These are phyloP conservation scores for Eupsittula cactorum DNA, from an alignment of 2,113 vertebrate genomes.

Conservation along the genomic window DNA sequence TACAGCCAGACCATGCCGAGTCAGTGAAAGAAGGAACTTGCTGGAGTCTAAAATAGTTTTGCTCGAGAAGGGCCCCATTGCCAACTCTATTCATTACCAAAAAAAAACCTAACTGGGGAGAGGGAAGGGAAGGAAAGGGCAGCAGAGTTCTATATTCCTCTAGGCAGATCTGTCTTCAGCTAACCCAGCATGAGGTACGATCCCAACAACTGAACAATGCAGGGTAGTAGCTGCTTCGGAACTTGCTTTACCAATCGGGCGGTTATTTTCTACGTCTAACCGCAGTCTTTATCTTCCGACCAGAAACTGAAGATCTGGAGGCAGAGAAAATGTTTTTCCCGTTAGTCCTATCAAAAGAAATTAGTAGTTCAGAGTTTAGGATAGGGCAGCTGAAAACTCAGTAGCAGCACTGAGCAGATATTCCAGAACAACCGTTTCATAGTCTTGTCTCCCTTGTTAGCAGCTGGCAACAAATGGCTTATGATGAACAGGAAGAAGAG, in stretches of 20 bases:
- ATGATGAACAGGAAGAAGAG: not conserved
- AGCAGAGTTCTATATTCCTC: slow-evolving; percentile 65
- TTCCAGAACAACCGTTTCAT: slow-evolving; percentile 13
- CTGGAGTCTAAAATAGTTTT: slow-evolving; percentile 71
- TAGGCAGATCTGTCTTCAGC: slow-evolving; percentile 74
- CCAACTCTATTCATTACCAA: slow-evolving; percentile 67
- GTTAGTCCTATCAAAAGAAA: slow-evolving; percentile 77
- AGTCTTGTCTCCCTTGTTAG: slow-evolving; percentile 17
- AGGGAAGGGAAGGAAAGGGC: slow-evolving; percentile 26
- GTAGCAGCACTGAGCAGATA: slow-evolving; percentile 37
- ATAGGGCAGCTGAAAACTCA: not conserved
- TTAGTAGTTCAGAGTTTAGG: slow-evolving; percentile 47
- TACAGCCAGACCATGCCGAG: slow-evolving; percentile 78
- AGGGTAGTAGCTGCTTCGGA: slow-evolving; percentile 69
- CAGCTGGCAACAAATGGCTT: slow-evolving; percentile 16
- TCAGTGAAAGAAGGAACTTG: slow-evolving; percentile 70
- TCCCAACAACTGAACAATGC: slow-evolving; percentile 73
- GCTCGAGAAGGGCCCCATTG: slow-evolving; percentile 68
- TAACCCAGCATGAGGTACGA: slow-evolving; percentile 74
- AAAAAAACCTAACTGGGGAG: not conserved
- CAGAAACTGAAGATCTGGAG: slow-evolving; percentile 79
- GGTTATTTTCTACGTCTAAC: slow-evolving; percentile 92
- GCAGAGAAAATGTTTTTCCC: slow-evolving; percentile 76
- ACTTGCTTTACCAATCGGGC: slow-evolving; percentile 56
- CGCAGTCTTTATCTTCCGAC: slow-evolving; percentile 95